Evolutionary conservation across 2,888 invertebrate species (phyloP).

Genomic region (Amphiduros pacificus): DNA sequence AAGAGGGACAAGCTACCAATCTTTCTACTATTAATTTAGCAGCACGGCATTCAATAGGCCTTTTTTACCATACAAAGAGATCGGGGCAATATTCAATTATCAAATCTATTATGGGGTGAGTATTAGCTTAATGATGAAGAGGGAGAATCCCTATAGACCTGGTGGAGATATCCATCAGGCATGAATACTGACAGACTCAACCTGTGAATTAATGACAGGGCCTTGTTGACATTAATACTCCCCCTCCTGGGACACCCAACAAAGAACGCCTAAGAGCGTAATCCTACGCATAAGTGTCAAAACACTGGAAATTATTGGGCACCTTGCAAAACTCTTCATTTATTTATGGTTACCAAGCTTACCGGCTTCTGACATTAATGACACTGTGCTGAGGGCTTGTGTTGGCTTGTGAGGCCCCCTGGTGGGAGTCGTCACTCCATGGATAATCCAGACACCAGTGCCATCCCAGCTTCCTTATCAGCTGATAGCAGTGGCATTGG

Average conservation of each 20-base stretch:
- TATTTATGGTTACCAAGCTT: no score
- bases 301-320: no score
- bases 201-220: not conserved
- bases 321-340: no score
- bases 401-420: no score
- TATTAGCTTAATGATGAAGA: not conserved
- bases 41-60: conserved; percentile 1
- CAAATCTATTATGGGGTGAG: not conserved
- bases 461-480: no score
- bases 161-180: not conserved
- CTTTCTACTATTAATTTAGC: not conserved
- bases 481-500: no score
- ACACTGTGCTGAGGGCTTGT: no score
- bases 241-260: not conserved
- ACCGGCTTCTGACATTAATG: no score
- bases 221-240: conserved; percentile 1
- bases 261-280: no score
- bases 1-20: not conserved
- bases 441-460: no score
- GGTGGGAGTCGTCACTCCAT: no score
- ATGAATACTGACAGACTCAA: not conserved
- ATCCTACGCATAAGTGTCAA: no score
- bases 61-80: not conserved
- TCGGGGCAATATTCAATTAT: not conserved
- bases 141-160: not conserved